These are phyloP conservation scores for Coracias cyanogaster DNA, from an alignment of 2,797 vertebrate species.

Conservation along the genomic window DNA sequence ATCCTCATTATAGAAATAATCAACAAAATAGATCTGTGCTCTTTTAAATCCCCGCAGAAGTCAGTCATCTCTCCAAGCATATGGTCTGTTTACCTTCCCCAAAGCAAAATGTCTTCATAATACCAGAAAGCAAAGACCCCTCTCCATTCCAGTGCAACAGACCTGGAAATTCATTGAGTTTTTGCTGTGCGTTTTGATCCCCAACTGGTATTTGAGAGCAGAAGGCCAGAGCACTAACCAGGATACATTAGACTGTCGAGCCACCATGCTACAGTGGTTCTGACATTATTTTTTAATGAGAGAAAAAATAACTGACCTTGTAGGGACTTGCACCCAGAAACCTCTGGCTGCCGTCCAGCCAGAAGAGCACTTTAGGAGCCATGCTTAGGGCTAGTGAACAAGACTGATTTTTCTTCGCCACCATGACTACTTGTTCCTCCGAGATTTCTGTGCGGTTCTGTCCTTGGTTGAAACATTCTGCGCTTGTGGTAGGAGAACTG, in stretches of 20 bases:
- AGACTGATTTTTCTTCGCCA: background rate
- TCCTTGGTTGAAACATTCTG: background rate
- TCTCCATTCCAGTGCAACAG: constrained; percentile 44
- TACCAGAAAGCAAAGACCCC: constrained; percentile 42
- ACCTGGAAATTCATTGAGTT: constrained; percentile 44
- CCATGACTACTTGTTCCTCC: background rate
- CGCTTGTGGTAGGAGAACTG: background rate
- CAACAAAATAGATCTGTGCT: constrained; percentile 56
- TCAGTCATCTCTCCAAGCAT: constrained; percentile 59
- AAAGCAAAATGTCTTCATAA: constrained; percentile 58
- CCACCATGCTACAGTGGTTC: constrained; percentile 20
- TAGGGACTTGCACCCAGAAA: constrained; percentile 19
- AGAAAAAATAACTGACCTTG: constrained; percentile 59
- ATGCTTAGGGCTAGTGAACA: background rate
- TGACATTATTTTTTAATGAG: constrained; percentile 43
- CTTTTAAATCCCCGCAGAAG: constrained; percentile 58
- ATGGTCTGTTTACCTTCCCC: constrained; percentile 62
- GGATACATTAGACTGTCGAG: constrained; percentile 27
- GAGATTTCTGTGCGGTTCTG: background rate
- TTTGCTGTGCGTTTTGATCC: background rate
- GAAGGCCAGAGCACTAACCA: constrained; percentile 54
- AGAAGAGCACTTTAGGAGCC: background rate
- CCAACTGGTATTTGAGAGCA: constrained; percentile 27
- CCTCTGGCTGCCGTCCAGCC: background rate
- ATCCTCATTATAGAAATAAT: constrained; percentile 66